These are phyloP conservation scores for Periophthalmus modestus DNA, from an alignment of 2,113 vertebrate genomes.

Conservation along the genomic window DNA sequence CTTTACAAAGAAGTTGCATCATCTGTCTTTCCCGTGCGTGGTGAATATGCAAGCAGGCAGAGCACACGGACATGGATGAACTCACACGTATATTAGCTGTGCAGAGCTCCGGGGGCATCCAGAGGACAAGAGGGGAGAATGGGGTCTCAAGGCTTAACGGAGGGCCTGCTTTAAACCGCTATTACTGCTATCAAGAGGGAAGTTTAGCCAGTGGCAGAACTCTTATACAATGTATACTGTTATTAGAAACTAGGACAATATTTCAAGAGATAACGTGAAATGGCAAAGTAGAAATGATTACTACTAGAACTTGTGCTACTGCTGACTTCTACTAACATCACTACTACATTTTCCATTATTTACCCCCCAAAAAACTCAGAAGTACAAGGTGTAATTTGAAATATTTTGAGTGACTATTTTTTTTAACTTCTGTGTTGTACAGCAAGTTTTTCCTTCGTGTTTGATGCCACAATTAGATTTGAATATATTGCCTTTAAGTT, in stretches of 20 bases:
- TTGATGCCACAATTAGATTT: too few relatives aligned
- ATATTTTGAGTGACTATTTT: too few relatives aligned
- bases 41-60: conserved; percentile 56
- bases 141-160: conserved; percentile 67
- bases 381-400: too few relatives aligned
- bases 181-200: conserved; percentile 38
- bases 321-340: background rate
- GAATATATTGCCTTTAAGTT: too few relatives aligned
- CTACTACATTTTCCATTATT: background rate
- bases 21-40: conserved; percentile 45
- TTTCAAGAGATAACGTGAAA: background rate
- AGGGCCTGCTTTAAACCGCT: conserved; percentile 55
- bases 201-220: conserved; percentile 25
- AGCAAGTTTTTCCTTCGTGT: too few relatives aligned
- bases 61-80: conserved; percentile 27
- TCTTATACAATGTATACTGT: background rate
- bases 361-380: background rate
- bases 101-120: conserved; percentile 46
- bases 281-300: background rate
- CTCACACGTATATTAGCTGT: conserved; percentile 40
- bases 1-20: conserved; percentile 62
- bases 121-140: conserved; percentile 62
- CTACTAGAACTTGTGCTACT: background rate
- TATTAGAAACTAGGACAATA: too few relatives aligned
- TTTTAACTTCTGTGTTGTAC: too few relatives aligned